Evolutionary conservation across 2,113 vertebrate genomes (phyloP), one percentile per base, ranked within the genome.

Genomic region (Grus americana): DNA sequence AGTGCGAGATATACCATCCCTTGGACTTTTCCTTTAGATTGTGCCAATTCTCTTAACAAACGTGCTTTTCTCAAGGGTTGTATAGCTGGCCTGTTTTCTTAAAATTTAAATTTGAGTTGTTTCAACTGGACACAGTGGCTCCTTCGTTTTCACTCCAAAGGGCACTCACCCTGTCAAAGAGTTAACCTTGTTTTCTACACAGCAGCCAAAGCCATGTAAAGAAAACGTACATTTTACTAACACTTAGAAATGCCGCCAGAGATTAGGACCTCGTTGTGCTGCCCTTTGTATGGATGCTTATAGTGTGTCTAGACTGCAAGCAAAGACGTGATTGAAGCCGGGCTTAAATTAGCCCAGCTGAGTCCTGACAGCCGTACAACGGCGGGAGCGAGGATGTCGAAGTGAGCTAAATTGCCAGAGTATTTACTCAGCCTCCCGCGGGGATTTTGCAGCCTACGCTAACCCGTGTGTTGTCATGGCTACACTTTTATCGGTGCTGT

Each of bases 391-490:
- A 30, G 65, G 71, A 88, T 52, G 86, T 44, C 5, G 0, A 65
- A 66, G 89, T 54, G 30, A 62, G 49, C 61, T 29, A 2, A 38
- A 63, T 55, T 82, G 66, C 71, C 0, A 0, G 84, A 62, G 94
- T 15, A 54, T 52, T 83, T 16, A 50, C 94, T 83, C 66, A 86
- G 79, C 61, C 57, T 92, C 74, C 86, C 4, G 11, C 1, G 1
- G 88, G 93, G 85, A 57, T 83, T 91, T 44, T 82, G 78, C 95
- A 80, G 54, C 94, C 74, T 36, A 72, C 86, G 6, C 75, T n/a
- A 10, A 13, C 22, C 70, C 20, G 1, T 1, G 44, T 17, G 96
- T 96, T 96, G 94, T 9, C 93, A 96, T 97, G 96, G 76, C 89
- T 81, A 95, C 96, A 11, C 59, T 4, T 66, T 18, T 49, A 22